Evolutionary conservation across 2,113 vertebrate species (phyloP), one percentile per base, ranked within the genome.

Genomic region (Xyrauchen texanus): DNA sequence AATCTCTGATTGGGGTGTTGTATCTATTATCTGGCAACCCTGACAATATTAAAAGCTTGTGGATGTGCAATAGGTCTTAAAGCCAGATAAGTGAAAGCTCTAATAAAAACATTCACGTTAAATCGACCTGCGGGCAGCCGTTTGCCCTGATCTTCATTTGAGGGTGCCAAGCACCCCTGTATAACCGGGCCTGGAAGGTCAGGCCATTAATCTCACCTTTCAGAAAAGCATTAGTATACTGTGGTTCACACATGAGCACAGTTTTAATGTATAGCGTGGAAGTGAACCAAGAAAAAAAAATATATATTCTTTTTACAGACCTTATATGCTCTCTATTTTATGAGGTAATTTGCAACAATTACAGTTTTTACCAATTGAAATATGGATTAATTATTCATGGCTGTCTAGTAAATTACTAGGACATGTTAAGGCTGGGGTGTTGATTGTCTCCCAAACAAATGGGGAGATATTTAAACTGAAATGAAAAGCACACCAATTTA

Each of bases 141-240:
- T n/a, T n/a, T n/a, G n/a, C n/a, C n/a, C n/a, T n/a, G n/a, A n/a
- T n/a, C n/a, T n/a, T n/a, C n/a, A n/a, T n/a, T n/a, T n/a, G n/a
- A n/a, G n/a, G n/a, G n/a, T n/a, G n/a, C n/a, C n/a, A n/a, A n/a
- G n/a, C n/a, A n/a, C n/a, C n/a, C n/a, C n/a, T n/a, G n/a, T n/a
- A n/a, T n/a, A n/a, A n/a, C n/a, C n/a, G n/a, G n/a, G n/a, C n/a
- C n/a, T n/a, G n/a, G 77, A 81, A 71, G 52, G 62, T 70, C 72
- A 76, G 68, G 46, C 68, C 75, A 78, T 82, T 78, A 66, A 78
- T 77, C 81, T 77, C 68, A 72, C 7, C 81, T 62, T 72, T 57
- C 67, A 71, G 12, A 44, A 62, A 8, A 64, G 68, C 61, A 51
- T n/a, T 12, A 34, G 21, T 34, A 69, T 11, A 34, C 42, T n/a